phyloP scores from a whole-genome alignment of 35 echinoderm and acorn worm species.

The Lytechinus variegatus region DNA sequence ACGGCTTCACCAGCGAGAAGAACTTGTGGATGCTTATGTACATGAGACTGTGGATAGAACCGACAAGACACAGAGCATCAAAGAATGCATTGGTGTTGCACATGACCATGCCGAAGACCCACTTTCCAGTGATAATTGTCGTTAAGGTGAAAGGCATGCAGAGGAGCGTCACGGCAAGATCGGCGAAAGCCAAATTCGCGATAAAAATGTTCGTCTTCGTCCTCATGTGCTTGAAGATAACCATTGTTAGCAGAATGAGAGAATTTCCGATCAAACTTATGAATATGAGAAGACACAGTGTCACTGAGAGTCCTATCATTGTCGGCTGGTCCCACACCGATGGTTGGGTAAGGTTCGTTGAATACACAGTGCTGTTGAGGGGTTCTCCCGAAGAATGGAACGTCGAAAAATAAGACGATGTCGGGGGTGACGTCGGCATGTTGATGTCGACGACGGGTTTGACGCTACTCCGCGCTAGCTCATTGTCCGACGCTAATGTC shows the following conservation, averaged over 20 bases:
- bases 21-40: conserved; percentile 89
- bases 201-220: conserved; percentile 93
- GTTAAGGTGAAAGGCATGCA: conserved; percentile 92
- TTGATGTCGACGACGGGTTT: background rate
- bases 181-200: conserved; percentile 85
- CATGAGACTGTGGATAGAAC: conserved; percentile 92
- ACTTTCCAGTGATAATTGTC: conserved; percentile 71
- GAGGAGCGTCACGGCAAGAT: conserved; percentile 77
- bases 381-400: background rate
- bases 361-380: background rate
- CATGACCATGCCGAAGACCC: conserved; percentile 63
- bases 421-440: background rate
- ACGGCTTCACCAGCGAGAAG: conserved; percentile 80
- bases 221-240: conserved; percentile 71
- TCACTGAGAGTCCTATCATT: conserved; percentile 31
- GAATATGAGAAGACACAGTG: conserved; percentile 50
- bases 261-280: conserved; percentile 77
- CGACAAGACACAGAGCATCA: conserved; percentile 83
- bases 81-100: conserved; percentile 89
- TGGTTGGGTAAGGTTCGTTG: background rate
- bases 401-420: background rate
- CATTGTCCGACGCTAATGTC: background rate
- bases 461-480: background rate
- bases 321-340: conserved; percentile 47
- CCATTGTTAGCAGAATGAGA: conserved; percentile 70